Conservation (phyloP, 2,113 vertebrate species). For the Rana temporaria region DNA sequence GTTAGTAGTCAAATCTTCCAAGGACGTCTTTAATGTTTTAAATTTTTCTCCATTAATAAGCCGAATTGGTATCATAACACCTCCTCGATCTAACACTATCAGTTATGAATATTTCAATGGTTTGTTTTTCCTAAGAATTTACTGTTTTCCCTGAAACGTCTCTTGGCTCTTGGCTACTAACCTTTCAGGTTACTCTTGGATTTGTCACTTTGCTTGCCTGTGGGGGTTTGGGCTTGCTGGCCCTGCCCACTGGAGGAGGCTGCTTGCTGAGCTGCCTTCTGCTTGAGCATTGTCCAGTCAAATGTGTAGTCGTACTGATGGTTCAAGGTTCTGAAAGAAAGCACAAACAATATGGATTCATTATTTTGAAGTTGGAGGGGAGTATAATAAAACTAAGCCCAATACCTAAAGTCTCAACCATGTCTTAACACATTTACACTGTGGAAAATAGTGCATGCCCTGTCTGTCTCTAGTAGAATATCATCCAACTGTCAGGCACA, state of each 20-base stretch:
- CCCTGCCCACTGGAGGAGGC: constrained; percentile 98
- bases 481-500: too few relatives aligned
- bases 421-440: too few relatives aligned
- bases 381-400: too few relatives aligned
- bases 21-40: constrained; percentile 93
- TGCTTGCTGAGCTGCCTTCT: constrained; percentile 99
- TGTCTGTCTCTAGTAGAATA: too few relatives aligned
- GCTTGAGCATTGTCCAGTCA: constrained; percentile 99
- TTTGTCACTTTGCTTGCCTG: constrained; percentile 99
- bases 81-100: constrained; percentile 86
- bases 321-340: constrained; percentile 89
- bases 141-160: constrained; percentile 83
- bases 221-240: constrained; percentile 99
- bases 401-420: too few relatives aligned
- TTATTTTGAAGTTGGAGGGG: too few relatives aligned
- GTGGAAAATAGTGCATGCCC: too few relatives aligned
- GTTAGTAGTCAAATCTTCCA: constrained; percentile 99
- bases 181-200: constrained; percentile 99
- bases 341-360: constrained; percentile 24
- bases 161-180: constrained; percentile 99
- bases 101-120: constrained; percentile 55
- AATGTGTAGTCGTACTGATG: constrained; percentile 99
- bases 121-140: constrained; percentile 64
- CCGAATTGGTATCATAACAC: constrained; percentile 85
- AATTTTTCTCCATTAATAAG: constrained; percentile 67